These are phyloP conservation scores for Hermatobates lingyangjiaoensis DNA, from an alignment of 1,140 invertebrate species.

Conservation along the genomic window DNA sequence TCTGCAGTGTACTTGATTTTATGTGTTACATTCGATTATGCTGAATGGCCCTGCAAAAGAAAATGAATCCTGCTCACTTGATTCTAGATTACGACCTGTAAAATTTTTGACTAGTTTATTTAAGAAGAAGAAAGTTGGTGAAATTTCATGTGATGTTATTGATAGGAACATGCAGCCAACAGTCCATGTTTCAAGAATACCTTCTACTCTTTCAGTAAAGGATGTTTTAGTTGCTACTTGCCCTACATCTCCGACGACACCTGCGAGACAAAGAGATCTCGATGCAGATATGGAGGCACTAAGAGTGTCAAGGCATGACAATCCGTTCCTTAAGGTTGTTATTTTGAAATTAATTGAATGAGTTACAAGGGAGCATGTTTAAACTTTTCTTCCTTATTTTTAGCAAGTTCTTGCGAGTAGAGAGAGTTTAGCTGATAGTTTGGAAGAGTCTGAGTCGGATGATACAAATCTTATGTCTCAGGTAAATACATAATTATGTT, in stretches of 20 bases:
- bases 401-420: slow-evolving; percentile 53
- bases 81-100: slow-evolving; percentile 6
- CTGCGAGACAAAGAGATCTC: slow-evolving; percentile 52
- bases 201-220: slow-evolving; percentile 30
- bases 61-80: slow-evolving; percentile 6
- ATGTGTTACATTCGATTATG: slow-evolving; percentile 6
- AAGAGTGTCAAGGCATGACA: slow-evolving; percentile 56
- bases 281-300: slow-evolving; percentile 67
- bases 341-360: background rate
- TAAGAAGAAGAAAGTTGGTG: slow-evolving; percentile 6
- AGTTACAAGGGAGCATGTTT: too few species aligned
- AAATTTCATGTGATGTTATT: slow-evolving; percentile 3
- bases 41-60: slow-evolving; percentile 9
- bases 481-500: slow-evolving; percentile 23
- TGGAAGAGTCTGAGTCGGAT: slow-evolving; percentile 51
- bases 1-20: too few species aligned
- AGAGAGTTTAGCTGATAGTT: slow-evolving; percentile 48
- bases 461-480: slow-evolving; percentile 56
- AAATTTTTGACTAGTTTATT: slow-evolving; percentile 12
- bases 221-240: slow-evolving; percentile 29
- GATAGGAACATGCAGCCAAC: slow-evolving; percentile 4
- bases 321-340: slow-evolving; percentile 62
- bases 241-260: slow-evolving; percentile 33
- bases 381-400: slow-evolving; percentile 13
- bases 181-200: slow-evolving; percentile 24